Percentiles rank a stretch among this genome's conserved stretches.
phyloP scores from a whole-genome alignment of 2,797 vertebrate species.

The Rachycentron canadum region DNA sequence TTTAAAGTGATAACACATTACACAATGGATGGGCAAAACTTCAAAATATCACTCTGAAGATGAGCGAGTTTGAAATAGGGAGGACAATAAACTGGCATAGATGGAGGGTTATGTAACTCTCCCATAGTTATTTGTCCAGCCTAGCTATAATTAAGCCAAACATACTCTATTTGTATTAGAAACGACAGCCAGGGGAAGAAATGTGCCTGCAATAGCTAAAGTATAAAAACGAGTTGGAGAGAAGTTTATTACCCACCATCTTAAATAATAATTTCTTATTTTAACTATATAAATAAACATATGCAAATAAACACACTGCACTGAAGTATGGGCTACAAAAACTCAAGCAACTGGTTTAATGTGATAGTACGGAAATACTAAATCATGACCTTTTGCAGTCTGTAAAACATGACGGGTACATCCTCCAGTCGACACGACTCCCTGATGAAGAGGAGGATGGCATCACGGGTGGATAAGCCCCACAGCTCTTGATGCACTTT shows the following conservation, averaged over 20 bases:
- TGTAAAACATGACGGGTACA: constrained; percentile 94
- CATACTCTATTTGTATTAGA: constrained; percentile 12
- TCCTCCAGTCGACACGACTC: constrained; percentile 92
- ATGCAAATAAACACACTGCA: not conserved
- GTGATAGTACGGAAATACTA: not conserved
- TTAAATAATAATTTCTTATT: not conserved
- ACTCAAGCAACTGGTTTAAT: not conserved
- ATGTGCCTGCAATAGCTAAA: not conserved
- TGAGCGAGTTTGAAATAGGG: constrained; percentile 52
- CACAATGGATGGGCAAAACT: constrained; percentile 46
- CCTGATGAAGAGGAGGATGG: constrained; percentile 89
- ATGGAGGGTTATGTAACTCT: constrained; percentile 50
- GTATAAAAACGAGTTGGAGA: constrained; percentile 20
- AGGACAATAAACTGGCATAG: constrained; percentile 56
- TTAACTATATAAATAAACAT: not conserved
- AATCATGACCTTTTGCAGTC: constrained; percentile 89
- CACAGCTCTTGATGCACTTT: constrained; percentile 91
- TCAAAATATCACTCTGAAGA: constrained; percentile 61
- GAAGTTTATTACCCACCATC: not conserved
- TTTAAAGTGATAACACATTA: constrained; percentile 57
- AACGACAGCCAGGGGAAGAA: not conserved
- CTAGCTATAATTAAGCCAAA: constrained; percentile 35
- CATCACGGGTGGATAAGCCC: constrained; percentile 88
- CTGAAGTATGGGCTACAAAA: not conserved
- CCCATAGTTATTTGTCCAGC: constrained; percentile 30